Evolutionary conservation across 2,797 vertebrate species (phyloP).

Genomic region (Morus bassanus): DNA sequence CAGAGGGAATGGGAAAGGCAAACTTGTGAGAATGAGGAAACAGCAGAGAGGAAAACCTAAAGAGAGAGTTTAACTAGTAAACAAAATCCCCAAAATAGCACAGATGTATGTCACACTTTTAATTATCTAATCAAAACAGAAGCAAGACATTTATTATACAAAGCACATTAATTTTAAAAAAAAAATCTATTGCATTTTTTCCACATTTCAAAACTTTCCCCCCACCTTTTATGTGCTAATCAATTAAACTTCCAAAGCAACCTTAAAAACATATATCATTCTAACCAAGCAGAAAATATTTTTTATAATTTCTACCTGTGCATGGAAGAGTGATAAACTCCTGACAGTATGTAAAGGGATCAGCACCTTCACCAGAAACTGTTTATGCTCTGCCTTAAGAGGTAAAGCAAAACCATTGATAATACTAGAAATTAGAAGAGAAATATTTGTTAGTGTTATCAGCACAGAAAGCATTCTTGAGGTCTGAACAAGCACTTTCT

Average conservation of each 20-base stretch:
- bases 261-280: not conserved
- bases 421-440: constrained; percentile 84
- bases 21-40: not conserved
- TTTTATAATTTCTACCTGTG: constrained; percentile 85
- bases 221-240: not conserved
- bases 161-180: not conserved
- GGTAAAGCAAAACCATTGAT: constrained; percentile 99
- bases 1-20: not conserved
- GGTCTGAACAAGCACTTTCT: not conserved
- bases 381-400: constrained; percentile 99
- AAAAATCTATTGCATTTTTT: not conserved
- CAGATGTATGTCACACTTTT: not conserved
- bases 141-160: not conserved
- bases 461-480: not conserved
- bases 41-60: not conserved
- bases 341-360: constrained; percentile 97
- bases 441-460: constrained; percentile 47
- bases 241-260: not conserved
- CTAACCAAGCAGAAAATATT: constrained; percentile 2
- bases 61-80: not conserved
- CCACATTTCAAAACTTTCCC: not conserved
- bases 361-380: constrained; percentile 99
- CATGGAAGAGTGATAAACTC: constrained; percentile 98
- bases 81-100: not conserved
- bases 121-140: not conserved